Conservation (phyloP, 2,888 invertebrate species). For the Chirona hameri region DNA sequence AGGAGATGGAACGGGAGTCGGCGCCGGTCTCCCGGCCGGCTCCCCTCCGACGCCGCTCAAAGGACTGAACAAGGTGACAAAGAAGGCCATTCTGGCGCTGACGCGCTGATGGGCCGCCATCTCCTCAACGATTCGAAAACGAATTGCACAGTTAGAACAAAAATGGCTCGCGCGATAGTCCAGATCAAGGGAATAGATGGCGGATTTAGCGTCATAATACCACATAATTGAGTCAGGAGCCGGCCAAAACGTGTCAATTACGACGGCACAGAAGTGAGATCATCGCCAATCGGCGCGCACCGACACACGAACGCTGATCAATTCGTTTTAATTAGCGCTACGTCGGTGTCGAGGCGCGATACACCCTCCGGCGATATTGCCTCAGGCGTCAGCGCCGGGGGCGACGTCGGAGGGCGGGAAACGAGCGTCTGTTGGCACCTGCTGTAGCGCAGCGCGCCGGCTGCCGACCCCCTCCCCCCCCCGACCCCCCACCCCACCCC, state of each 20-base stretch:
- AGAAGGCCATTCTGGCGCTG: constrained; percentile 1
- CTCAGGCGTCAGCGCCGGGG: too few relatives aligned
- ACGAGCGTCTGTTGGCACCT: too few relatives aligned
- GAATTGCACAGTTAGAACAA: constrained; percentile 28
- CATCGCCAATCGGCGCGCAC: background rate
- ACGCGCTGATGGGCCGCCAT: background rate
- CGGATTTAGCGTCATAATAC: constrained; percentile 26
- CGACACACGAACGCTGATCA: constrained; percentile 2
- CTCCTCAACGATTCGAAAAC: constrained; percentile 25
- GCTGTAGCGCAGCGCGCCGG: too few relatives aligned
- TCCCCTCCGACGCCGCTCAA: background rate
- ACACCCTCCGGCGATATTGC: too few relatives aligned
- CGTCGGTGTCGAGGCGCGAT: too few relatives aligned
- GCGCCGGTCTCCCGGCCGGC: background rate
- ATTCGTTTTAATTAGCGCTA: constrained; percentile 25
- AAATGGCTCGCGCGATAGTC: constrained; percentile 12
- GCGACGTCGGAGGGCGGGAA: too few relatives aligned
- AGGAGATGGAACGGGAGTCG: background rate
- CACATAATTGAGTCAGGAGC: constrained; percentile 26
- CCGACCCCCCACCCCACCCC: too few relatives aligned
- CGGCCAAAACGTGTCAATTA: constrained; percentile 23
- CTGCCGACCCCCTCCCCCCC: too few relatives aligned
- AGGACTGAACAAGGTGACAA: constrained; percentile 24
- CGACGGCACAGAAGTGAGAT: background rate
- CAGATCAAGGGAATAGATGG: constrained; percentile 24